Evolutionary conservation across 2,113 vertebrate genomes (phyloP).

Genomic region (Xiphophorus hellerii): DNA sequence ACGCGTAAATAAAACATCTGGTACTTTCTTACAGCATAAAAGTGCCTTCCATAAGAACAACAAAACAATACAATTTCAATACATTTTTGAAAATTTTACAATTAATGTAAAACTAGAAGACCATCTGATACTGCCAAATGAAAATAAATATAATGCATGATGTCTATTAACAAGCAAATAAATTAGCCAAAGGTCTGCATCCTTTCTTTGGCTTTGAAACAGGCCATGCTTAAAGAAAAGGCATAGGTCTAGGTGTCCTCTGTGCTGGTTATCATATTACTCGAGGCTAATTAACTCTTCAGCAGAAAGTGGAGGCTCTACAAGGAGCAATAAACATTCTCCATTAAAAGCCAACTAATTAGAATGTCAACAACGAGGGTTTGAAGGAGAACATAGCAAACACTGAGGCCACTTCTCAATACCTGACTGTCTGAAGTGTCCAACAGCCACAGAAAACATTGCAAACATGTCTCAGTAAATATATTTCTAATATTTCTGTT

Average conservation of each 20-base stretch:
- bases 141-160: neutral
- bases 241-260: slow-evolving; percentile 56
- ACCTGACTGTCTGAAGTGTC: slow-evolving; percentile 43
- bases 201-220: slow-evolving; percentile 18
- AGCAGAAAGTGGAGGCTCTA: slow-evolving; percentile 65
- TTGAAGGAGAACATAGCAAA: slow-evolving; percentile 73
- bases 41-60: too few species aligned
- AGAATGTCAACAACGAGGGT: slow-evolving; percentile 65
- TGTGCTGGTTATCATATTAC: slow-evolving; percentile 60
- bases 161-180: neutral
- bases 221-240: slow-evolving; percentile 39
- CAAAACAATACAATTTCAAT: neutral
- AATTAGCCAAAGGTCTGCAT: slow-evolving; percentile 4
- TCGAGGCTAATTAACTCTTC: slow-evolving; percentile 70
- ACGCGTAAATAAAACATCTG: neutral
- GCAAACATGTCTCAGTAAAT: slow-evolving; percentile 37
- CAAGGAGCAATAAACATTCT: slow-evolving; percentile 69
- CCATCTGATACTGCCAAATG: neutral
- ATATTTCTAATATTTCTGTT: neutral
- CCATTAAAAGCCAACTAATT: slow-evolving; percentile 75
- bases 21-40: too few species aligned
- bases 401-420: slow-evolving; percentile 50
- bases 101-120: neutral
- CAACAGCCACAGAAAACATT: slow-evolving; percentile 58
- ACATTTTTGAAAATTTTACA: neutral